Evolutionary conservation across 2,888 invertebrate species (phyloP), one percentile per base, ranked within the genome.

Genomic region (Ganaspis brasiliensis): DNA sequence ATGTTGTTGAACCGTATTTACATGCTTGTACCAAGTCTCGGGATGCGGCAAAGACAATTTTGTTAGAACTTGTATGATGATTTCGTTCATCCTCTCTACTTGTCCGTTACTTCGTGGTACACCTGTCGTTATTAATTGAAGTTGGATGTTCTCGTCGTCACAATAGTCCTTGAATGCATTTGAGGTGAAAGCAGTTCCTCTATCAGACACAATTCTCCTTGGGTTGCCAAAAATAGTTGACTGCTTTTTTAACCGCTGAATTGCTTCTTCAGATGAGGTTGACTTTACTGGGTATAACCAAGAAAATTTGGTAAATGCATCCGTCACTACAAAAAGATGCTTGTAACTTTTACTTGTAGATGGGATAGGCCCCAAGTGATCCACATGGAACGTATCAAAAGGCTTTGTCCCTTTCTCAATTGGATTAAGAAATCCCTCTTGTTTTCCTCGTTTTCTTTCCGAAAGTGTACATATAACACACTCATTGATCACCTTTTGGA

Each of bases 311-410:
- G 86, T 77, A 75, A 88, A 88, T 14, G 74, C 82, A 63, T 89
- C 88, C 8, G 87, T 74, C 0, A 89, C 79, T 2, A 74, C 84
- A 8, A 89, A 84, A n/a, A 89, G 79, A 75, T 88, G 80, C 31
- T 83, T 80, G 72, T 87, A 87, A 26, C 81, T 81, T 72, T 88
- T 88, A 26, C 79, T 79, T 0, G 88, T 89, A 14, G 82, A 78
- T 8, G 75, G 74, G 56, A 89, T 72, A 12, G 89, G 89, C 55
- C 88, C 87, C 31, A 89, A 56, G 76, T 88, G 87, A 76, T 89
- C 89, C 1, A 87, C 73, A 76, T 89, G 90, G 59, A 84, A 86
- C 0, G 86, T 87, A 40, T 85, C 73, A 1, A 89, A 73, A 5
- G 87, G 89, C 2, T 31, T 31, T 8, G 79, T 81, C 21, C 83